A percentile compares a stretch with the other conserved stretches of the same genome.
These are phyloP conservation scores for Dipodomys stephensi DNA, from an alignment of 2,113 vertebrate genomes.

Conservation along the genomic window DNA sequence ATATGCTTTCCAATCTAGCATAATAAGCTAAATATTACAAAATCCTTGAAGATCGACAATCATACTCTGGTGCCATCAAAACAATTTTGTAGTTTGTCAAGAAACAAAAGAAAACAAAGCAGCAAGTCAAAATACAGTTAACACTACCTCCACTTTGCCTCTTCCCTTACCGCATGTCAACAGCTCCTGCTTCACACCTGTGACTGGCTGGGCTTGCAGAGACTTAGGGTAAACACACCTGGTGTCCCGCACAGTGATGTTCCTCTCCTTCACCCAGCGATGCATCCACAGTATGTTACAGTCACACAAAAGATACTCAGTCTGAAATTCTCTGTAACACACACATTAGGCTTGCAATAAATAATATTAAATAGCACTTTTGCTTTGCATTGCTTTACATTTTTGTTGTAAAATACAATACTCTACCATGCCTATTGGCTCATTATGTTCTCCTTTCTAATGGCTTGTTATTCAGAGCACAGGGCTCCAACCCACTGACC, in stretches of 20 bases:
- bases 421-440: accelerated
- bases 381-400: background rate
- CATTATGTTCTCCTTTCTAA: background rate
- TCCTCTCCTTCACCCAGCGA: slow-evolving; percentile 93
- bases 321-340: slow-evolving; percentile 95
- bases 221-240: slow-evolving; percentile 95
- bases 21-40: background rate
- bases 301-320: slow-evolving; percentile 96
- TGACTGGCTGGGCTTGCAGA: slow-evolving; percentile 92
- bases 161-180: slow-evolving; percentile 94
- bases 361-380: accelerated
- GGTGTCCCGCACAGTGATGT: slow-evolving; percentile 93
- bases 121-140: background rate
- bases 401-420: accelerated
- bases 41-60: background rate
- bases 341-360: background rate
- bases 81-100: background rate
- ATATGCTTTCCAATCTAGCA: background rate
- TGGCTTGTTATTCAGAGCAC: accelerated
- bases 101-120: background rate
- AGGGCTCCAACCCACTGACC: background rate
- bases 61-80: background rate
- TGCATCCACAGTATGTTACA: slow-evolving; percentile 97
- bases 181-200: slow-evolving; percentile 90
- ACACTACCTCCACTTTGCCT: accelerated